Conservation (phyloP, 2,888 invertebrate genomes). For the Cephus pygmeus region DNA sequence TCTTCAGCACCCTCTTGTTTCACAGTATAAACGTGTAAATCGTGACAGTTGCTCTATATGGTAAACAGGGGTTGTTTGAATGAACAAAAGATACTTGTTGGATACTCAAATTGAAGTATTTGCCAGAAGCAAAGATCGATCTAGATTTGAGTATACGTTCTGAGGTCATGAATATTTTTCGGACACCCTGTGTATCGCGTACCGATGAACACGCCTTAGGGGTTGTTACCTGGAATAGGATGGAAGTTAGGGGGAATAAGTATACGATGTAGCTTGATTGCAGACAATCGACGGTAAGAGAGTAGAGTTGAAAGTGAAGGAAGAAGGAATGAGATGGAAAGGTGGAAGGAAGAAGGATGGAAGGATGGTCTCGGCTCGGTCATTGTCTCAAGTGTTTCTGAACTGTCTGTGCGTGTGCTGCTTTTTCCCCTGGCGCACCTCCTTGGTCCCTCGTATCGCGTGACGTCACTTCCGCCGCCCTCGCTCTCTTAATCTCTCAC, state of each 20-base stretch:
- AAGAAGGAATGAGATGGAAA: not conserved
- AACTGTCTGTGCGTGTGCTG: not conserved
- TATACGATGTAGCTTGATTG: not conserved
- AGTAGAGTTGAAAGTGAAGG: not conserved
- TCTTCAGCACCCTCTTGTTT: not conserved
- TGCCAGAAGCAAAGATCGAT: not conserved
- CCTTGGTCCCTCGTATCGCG: not conserved
- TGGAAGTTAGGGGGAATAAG: not conserved
- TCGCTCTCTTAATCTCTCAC: conserved; percentile 23
- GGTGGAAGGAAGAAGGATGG: not conserved
- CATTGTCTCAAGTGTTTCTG: conserved; percentile 24
- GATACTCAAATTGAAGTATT: not conserved
- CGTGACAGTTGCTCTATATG: not conserved
- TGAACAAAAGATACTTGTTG: not conserved
- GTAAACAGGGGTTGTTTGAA: not conserved
- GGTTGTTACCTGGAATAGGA: not conserved
- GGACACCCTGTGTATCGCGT: not conserved
- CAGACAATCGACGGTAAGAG: not conserved
- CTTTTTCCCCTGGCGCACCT: conserved; percentile 3
- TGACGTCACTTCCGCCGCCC: conserved; percentile 53
- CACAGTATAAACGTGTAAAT: not conserved
- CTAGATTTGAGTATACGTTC: no score
- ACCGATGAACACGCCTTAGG: not conserved
- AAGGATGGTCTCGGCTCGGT: conserved; percentile 5
- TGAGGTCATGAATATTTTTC: not conserved